Conservation (phyloP, 1,140 invertebrate genomes). For the Diabrotica undecimpunctata region DNA sequence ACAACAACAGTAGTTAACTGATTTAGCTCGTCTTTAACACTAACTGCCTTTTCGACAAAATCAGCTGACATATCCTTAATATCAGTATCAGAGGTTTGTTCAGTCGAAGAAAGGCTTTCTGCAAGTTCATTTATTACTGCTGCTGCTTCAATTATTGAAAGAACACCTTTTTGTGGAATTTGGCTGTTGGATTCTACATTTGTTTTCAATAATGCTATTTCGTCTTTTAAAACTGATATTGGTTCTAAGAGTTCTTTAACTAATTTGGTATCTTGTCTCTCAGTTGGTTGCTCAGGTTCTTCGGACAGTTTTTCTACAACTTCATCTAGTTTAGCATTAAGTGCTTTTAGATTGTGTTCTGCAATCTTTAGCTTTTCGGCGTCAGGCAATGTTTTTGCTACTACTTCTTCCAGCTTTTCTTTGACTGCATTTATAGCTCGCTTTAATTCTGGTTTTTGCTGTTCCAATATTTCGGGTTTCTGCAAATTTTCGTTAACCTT, state of each 20-base stretch:
- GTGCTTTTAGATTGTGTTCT: constrained; percentile 1
- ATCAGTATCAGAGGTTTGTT: neutral
- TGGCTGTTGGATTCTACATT: constrained; percentile 20
- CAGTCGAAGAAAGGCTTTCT: neutral
- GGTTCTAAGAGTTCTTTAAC: constrained; percentile 7
- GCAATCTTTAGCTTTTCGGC: constrained; percentile 3
- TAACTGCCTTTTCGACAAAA: neutral
- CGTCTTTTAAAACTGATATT: constrained; percentile 8
- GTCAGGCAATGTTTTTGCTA: neutral
- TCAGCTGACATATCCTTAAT: neutral
- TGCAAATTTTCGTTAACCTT: constrained; percentile 11
- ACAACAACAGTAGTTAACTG: constrained; percentile 23
- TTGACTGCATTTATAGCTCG: constrained; percentile 17
- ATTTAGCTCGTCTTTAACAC: constrained; percentile 5
- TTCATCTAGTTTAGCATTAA: neutral
- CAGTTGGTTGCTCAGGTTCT: neutral
- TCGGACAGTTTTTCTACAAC: neutral
- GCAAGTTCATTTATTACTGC: constrained; percentile 10
- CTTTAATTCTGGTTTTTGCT: constrained; percentile 16
- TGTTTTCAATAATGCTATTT: constrained; percentile 23
- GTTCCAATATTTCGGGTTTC: constrained; percentile 18
- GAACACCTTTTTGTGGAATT: constrained; percentile 21
- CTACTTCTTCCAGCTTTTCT: constrained; percentile 10
- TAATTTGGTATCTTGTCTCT: neutral
- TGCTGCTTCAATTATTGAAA: constrained; percentile 20